These are phyloP conservation scores for Steatornis caripensis DNA, from an alignment of 2,113 vertebrate species.

Conservation along the genomic window DNA sequence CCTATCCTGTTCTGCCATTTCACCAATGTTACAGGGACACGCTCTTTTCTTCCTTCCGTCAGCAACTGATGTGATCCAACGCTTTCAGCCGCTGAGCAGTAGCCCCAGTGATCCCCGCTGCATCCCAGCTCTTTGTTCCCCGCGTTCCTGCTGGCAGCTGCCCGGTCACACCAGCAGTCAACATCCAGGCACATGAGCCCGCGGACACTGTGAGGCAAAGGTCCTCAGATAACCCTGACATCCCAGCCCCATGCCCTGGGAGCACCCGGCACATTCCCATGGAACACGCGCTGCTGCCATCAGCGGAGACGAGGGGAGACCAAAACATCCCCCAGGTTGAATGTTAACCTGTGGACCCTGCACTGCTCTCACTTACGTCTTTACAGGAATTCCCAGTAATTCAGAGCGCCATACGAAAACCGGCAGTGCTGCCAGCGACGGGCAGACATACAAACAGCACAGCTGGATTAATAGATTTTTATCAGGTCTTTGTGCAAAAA, in stretches of 20 bases:
- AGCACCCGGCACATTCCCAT: rapidly evolving
- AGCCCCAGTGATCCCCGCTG: not conserved
- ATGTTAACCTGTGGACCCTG: not conserved
- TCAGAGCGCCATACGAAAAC: not conserved
- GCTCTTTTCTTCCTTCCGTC: rapidly evolving
- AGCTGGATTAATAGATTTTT: not conserved
- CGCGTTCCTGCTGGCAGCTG: not conserved
- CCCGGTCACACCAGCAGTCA: not conserved
- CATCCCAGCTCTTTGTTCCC: not conserved
- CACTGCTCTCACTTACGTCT: not conserved
- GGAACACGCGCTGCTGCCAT: not conserved
- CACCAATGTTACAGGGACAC: rapidly evolving
- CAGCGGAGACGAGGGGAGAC: not conserved
- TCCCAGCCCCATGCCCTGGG: rapidly evolving
- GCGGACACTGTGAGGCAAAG: rapidly evolving
- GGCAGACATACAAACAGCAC: not conserved
- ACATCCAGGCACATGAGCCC: not conserved
- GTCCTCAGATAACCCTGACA: not conserved
- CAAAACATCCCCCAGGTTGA: not conserved
- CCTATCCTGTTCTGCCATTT: not conserved
- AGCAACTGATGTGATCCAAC: not conserved
- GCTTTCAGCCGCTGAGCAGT: not conserved
- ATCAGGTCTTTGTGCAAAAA: not conserved
- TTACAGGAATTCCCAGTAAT: not conserved
- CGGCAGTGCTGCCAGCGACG: rapidly evolving